Conservation (phyloP, 2,888 invertebrate genomes). For the Rhabditoides inermis region DNA sequence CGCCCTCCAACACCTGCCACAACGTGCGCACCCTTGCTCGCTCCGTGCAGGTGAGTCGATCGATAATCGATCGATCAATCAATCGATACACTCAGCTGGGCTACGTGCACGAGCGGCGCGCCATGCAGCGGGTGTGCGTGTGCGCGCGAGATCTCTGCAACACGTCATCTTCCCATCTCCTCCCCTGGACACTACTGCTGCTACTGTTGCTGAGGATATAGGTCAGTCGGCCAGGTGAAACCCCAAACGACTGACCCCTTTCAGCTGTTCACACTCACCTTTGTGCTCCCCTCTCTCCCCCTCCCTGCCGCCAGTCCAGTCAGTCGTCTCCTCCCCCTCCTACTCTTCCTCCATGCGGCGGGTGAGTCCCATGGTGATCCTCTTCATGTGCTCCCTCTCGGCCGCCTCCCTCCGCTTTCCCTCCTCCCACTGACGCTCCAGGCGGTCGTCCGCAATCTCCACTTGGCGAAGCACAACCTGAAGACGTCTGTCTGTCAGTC, state of each 20-base stretch:
- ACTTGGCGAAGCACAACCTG: too few species aligned
- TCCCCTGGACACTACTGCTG: too few species aligned
- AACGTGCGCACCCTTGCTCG: conserved; percentile 38
- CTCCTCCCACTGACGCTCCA: conserved; percentile 24
- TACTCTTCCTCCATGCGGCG: conserved; percentile 24
- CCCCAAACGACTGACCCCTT: too few species aligned
- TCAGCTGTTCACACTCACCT: too few species aligned
- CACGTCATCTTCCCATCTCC: conserved; percentile 4
- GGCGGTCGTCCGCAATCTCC: conserved; percentile 19
- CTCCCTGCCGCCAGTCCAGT: too few species aligned
- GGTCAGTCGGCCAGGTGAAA: too few species aligned
- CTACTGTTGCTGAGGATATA: too few species aligned
- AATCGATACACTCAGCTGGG: too few species aligned
- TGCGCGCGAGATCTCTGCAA: conserved; percentile 43
- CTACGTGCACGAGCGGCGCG: conserved; percentile 36
- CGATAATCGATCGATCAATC: background rate
- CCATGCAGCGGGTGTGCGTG: conserved; percentile 43
- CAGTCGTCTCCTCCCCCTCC: conserved; percentile 19
- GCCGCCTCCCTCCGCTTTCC: conserved; percentile 19
- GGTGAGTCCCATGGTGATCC: conserved; percentile 29
- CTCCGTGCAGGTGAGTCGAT: conserved; percentile 32
- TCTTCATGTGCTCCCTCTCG: conserved; percentile 29
- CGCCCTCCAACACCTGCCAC: conserved; percentile 31
- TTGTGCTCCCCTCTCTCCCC: too few species aligned
- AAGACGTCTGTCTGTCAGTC: background rate